Evolutionary conservation across 2,888 invertebrate species (phyloP), one percentile per base, ranked within the genome.

Genomic region (Xiphydria camelus): DNA sequence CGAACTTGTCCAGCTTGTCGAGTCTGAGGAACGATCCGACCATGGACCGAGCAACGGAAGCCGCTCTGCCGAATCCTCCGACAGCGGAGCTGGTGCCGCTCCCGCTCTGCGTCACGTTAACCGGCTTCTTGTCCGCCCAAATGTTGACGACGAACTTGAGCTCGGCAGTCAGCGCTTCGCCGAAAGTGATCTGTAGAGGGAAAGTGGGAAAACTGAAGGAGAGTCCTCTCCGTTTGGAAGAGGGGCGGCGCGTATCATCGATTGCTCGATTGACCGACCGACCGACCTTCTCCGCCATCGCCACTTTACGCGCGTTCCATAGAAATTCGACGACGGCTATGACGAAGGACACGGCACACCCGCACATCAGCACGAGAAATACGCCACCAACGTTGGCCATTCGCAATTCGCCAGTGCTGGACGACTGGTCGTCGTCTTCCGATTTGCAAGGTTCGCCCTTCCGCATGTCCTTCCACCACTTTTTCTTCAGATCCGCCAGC

Each of bases 331-430:
- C 78, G 6, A 92, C 73, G 4, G 92, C 91, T 12, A 94, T 83
- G 2, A 87, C 49, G 26, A 89, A 78, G 0, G 92, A 88, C 14
- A 87, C 71, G 1, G 81, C 65, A 34, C 89, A 84, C 0, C 94
- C 94, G 5, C 82, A 77, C 1, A 86, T 83, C 4, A 95, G 79
- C 3, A 95, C 91, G 18, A 94, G 82, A 72, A 94, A 95, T 33
- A 94, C 91, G 56, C 95, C 94, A 55, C 94, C 94, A 0, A 94
- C 92, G 74, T 96, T 93, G 56, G 86, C 84, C 77, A 96, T 82
- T 47, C 88, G 88, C 38, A 94, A 76, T 33, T 85, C 84, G 10
- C 81, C 82, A 4, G 80, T 80, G 38, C 76, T 77, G 0, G 76
- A 68, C 4, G 72, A 70, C 25, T 69, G 68, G n/a, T 64, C 68